Evolutionary conservation across 2,888 invertebrate species (phyloP).

Genomic region (Cloeon dipterum): DNA sequence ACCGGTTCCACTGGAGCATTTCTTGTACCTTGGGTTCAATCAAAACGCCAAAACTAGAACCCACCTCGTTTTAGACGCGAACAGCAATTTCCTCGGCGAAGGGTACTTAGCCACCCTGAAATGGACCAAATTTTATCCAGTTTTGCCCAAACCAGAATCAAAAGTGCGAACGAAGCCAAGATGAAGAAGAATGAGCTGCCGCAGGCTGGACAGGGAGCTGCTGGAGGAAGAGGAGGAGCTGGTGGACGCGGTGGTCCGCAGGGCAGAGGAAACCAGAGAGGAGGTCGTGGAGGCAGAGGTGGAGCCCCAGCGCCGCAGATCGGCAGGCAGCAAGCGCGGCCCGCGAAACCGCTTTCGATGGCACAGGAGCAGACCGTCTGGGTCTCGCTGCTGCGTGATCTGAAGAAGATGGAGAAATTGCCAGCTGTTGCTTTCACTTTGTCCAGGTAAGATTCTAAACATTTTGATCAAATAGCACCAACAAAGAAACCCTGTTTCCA

Average conservation of each 20-base stretch:
- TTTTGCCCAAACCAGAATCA: not conserved
- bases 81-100: slow-evolving; percentile 41
- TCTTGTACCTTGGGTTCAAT: slow-evolving; percentile 64
- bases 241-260: not conserved
- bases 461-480: too few relatives aligned
- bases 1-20: slow-evolving; percentile 90
- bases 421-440: slow-evolving; percentile 90
- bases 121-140: too few relatives aligned
- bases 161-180: not conserved
- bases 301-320: not conserved
- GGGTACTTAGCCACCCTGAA: slow-evolving; percentile 31
- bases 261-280: slow-evolving; percentile 3
- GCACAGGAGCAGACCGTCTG: slow-evolving; percentile 65
- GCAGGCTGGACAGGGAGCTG: not conserved
- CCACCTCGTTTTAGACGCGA: slow-evolving; percentile 56
- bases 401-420: slow-evolving; percentile 57
- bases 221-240: not conserved
- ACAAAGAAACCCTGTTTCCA: too few relatives aligned
- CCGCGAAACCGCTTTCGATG: slow-evolving; percentile 6
- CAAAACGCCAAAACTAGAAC: slow-evolving; percentile 30
- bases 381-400: slow-evolving; percentile 59
- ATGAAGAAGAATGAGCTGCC: not conserved
- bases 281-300: slow-evolving; percentile 4
- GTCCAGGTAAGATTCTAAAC: slow-evolving; percentile 56
- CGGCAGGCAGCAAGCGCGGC: not conserved